These are phyloP conservation scores for Pachycephala philippinensis DNA, from an alignment of 2,113 vertebrate species.

Conservation along the genomic window DNA sequence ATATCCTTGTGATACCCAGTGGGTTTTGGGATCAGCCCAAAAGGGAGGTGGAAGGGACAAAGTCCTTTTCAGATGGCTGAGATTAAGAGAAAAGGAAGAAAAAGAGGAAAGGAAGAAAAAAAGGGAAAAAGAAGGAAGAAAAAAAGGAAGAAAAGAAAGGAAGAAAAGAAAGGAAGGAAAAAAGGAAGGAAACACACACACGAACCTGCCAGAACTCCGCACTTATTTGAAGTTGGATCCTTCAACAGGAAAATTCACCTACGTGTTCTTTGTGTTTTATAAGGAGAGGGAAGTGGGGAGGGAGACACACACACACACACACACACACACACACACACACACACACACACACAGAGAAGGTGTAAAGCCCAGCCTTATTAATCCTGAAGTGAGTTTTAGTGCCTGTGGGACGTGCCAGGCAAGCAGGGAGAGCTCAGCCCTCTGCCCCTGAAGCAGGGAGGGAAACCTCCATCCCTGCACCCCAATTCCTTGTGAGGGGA, in stretches of 20 bases:
- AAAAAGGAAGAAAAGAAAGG: too few species aligned
- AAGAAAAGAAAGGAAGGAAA: neutral
- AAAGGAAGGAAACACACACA: too few species aligned
- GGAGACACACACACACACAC: too few species aligned
- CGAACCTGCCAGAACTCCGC: neutral
- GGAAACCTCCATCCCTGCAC: rapidly evolving
- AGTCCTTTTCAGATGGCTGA: neutral
- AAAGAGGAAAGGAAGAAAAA: rapidly evolving
- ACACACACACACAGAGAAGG: neutral
- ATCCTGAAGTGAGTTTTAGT: neutral
- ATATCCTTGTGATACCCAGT: neutral
- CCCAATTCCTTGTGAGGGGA: neutral
- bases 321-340: too few species aligned
- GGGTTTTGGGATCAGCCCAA: neutral
- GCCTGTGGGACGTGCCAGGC: neutral
- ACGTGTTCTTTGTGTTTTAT: neutral
- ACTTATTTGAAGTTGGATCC: neutral
- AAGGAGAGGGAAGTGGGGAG: neutral
- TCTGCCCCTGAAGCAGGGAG: neutral
- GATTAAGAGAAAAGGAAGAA: neutral
- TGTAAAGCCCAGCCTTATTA: neutral
- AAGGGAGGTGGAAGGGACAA: neutral
- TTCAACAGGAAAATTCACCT: neutral
- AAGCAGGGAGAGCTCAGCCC: neutral
- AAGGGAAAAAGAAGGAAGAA: neutral